These are phyloP conservation scores for Tetanocera ferruginea DNA, from an alignment of 2,888 invertebrate genomes.

Conservation along the genomic window DNA sequence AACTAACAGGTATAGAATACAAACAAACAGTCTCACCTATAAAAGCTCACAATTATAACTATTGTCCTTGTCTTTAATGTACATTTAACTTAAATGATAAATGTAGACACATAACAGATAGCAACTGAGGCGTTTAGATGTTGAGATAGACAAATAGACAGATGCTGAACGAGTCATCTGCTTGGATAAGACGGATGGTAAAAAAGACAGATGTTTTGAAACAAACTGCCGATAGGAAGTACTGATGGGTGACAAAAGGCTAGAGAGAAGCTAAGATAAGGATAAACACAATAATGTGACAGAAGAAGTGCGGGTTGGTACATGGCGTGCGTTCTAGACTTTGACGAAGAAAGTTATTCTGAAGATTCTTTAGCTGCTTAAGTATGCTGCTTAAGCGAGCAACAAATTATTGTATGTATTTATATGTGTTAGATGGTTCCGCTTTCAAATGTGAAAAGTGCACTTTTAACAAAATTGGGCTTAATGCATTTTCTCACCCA, in stretches of 20 bases:
- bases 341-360: background rate
- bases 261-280: background rate
- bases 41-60: slow-evolving; percentile 30
- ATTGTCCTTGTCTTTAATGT: slow-evolving; percentile 13
- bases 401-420: background rate
- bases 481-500: no score
- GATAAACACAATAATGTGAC: background rate
- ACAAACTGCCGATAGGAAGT: background rate
- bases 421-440: background rate
- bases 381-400: background rate
- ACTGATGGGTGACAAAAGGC: background rate
- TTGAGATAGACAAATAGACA: background rate
- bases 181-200: background rate
- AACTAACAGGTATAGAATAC: background rate
- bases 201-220: background rate
- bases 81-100: slow-evolving; percentile 32
- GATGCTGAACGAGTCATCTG: background rate
- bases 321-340: background rate
- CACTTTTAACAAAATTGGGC: background rate
- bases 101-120: slow-evolving; percentile 9
- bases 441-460: background rate
- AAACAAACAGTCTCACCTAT: background rate
- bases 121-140: background rate
- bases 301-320: background rate
- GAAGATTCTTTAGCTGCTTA: background rate